Percentiles rank a stretch among this genome's conserved stretches.
These are phyloP conservation scores for Sandelia bainsii DNA, from an alignment of 2,797 vertebrate genomes.

Conservation along the genomic window DNA sequence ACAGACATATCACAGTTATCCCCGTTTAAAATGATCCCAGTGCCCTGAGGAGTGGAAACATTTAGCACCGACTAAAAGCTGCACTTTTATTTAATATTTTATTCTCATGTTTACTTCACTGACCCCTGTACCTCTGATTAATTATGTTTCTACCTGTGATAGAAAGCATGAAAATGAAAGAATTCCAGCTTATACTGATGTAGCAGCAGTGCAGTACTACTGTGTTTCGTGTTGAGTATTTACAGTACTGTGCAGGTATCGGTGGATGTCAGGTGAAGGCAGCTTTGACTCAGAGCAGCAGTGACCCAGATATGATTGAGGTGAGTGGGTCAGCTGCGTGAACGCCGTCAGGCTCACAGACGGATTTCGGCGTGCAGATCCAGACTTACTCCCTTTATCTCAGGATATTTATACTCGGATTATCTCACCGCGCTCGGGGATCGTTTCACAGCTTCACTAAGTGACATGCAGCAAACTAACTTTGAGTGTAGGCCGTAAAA, in stretches of 20 bases:
- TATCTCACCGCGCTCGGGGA: neutral
- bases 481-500: too few species aligned
- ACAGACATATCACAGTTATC: neutral
- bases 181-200: too few species aligned
- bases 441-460: neutral
- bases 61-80: too few species aligned
- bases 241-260: neutral
- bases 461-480: neutral
- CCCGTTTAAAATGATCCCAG: neutral
- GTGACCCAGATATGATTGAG: conserved; percentile 54
- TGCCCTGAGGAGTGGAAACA: too few species aligned
- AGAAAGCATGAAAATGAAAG: too few species aligned
- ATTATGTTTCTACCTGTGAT: too few species aligned
- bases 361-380: neutral
- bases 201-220: too few species aligned
- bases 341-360: neutral
- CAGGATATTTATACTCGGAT: conserved; percentile 33
- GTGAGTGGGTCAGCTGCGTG: conserved; percentile 49
- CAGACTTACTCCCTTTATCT: conserved; percentile 26
- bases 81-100: too few species aligned
- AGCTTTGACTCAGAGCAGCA: neutral
- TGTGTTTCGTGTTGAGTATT: too few species aligned
- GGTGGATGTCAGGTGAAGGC: neutral
- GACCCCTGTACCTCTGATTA: too few species aligned
- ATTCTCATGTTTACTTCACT: too few species aligned